A percentile compares a stretch with the other conserved stretches of the same genome.
Evolutionary conservation across 2,113 vertebrate species (phyloP).

Genomic region (Jacana jacana): DNA sequence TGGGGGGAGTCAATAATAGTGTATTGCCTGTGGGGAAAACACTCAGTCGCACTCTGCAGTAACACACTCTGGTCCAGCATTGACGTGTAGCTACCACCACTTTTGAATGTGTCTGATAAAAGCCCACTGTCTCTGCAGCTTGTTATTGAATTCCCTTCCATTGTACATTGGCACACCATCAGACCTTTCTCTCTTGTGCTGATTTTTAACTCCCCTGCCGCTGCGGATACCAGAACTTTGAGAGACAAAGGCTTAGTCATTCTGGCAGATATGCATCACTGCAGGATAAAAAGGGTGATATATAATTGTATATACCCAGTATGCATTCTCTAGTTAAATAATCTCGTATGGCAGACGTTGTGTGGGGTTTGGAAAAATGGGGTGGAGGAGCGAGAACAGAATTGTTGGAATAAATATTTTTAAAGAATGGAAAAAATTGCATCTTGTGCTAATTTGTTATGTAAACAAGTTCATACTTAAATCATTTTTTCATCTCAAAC

Average conservation of each 20-base stretch:
- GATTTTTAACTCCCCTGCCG: slow-evolving; percentile 51
- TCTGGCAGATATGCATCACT: slow-evolving; percentile 32
- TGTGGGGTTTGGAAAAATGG: background rate
- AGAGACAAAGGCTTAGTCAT: slow-evolving; percentile 56
- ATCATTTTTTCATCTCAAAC: background rate
- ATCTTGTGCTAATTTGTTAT: background rate
- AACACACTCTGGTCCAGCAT: slow-evolving; percentile 63
- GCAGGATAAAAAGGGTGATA: background rate
- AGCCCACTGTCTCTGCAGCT: slow-evolving; percentile 68
- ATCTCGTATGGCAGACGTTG: background rate
- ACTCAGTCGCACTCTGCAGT: slow-evolving; percentile 64
- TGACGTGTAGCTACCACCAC: slow-evolving; percentile 69
- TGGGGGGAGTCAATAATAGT: slow-evolving; percentile 82
- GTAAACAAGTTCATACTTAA: background rate
- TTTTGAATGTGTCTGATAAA: slow-evolving; percentile 71
- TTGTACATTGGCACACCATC: slow-evolving; percentile 59
- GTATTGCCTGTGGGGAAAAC: slow-evolving; percentile 80
- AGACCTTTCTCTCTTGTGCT: slow-evolving; percentile 47
- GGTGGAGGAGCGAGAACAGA: background rate
- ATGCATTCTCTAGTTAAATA: background rate
- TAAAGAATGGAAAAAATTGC: background rate
- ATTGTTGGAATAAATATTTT: background rate
- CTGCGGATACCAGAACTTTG: slow-evolving; percentile 15
- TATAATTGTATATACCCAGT: background rate
- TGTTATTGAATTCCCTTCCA: slow-evolving; percentile 69